Percentiles rank a stretch among this genome's conserved stretches.
These are phyloP conservation scores for Spongilla lacustris DNA, from an alignment of 37 sponge, comb jelly and placozoan genomes.

Conservation along the genomic window DNA sequence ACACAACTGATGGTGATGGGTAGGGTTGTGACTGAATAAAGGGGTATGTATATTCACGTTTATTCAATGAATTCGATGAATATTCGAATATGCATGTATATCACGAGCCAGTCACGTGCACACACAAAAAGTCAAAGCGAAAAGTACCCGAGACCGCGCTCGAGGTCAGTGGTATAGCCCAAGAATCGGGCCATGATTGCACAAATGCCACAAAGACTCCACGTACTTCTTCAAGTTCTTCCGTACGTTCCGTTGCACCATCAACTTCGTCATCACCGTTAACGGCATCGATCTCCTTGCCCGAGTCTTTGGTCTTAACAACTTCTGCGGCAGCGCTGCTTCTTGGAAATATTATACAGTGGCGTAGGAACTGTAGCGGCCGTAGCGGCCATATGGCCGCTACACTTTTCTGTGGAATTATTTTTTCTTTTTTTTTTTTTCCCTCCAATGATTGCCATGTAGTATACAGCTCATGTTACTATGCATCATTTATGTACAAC, in stretches of 20 bases:
- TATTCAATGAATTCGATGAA: no score
- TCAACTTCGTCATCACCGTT: background rate
- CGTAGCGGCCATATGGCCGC: no score
- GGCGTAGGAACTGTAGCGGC: no score
- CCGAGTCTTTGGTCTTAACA: background rate
- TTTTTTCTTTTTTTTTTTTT: no score
- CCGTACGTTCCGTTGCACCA: slow-evolving; percentile 1
- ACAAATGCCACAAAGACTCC: background rate
- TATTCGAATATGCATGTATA: background rate
- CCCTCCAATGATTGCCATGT: no score
- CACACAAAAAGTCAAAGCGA: background rate
- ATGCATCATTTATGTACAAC: no score
- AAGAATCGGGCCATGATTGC: slow-evolving; percentile 1
- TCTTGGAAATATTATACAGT: slow-evolving; percentile 1
- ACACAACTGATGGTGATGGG: no score
- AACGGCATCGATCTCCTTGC: background rate
- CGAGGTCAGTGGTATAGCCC: slow-evolving; percentile 1
- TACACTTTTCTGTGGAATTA: no score
- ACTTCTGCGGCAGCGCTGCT: background rate
- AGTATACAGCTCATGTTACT: no score
- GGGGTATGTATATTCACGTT: no score
- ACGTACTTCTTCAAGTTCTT: slow-evolving; percentile 1
- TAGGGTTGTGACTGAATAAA: no score
- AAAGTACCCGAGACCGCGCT: background rate
- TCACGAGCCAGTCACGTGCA: background rate